These are phyloP conservation scores for Semicossyphus pulcher DNA, from an alignment of 2,113 vertebrate species.

Conservation along the genomic window DNA sequence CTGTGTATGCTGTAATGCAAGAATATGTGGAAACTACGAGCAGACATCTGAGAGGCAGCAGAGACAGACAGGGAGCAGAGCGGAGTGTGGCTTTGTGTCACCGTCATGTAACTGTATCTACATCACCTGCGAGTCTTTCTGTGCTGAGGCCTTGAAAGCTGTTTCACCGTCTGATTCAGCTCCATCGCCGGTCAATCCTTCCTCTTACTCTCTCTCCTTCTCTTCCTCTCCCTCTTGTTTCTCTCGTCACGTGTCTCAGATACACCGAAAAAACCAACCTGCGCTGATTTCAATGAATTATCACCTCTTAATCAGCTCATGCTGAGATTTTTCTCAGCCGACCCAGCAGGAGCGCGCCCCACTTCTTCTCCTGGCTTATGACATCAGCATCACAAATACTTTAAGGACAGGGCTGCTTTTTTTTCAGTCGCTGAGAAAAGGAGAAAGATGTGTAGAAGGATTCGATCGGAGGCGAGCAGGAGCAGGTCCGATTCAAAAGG, in stretches of 20 bases:
- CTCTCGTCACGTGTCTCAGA: conserved; percentile 24
- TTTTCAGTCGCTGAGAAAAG: neutral
- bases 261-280: neutral
- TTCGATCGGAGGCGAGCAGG: conserved; percentile 39
- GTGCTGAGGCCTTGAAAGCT: conserved; percentile 32
- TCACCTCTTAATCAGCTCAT: conserved; percentile 41
- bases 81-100: conserved; percentile 16
- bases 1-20: too few species aligned
- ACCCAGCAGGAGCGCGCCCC: conserved; percentile 14
- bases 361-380: conserved; percentile 14
- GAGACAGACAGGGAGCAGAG: neutral
- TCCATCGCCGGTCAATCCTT: conserved; percentile 26
- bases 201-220: neutral
- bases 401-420: conserved; percentile 3
- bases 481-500: conserved; percentile 12
- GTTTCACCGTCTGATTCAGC: conserved; percentile 54
- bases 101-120: conserved; percentile 24
- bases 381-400: conserved; percentile 24
- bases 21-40: too few species aligned
- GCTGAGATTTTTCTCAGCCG: conserved; percentile 10
- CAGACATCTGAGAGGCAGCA: too few species aligned
- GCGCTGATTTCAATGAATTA: conserved; percentile 62
- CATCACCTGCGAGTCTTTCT: conserved; percentile 7
- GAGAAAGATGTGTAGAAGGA: conserved; percentile 9
- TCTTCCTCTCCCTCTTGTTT: conserved; percentile 25